Evolutionary conservation across 2,888 invertebrate genomes (phyloP).

Genomic region (Eilema depressum): DNA sequence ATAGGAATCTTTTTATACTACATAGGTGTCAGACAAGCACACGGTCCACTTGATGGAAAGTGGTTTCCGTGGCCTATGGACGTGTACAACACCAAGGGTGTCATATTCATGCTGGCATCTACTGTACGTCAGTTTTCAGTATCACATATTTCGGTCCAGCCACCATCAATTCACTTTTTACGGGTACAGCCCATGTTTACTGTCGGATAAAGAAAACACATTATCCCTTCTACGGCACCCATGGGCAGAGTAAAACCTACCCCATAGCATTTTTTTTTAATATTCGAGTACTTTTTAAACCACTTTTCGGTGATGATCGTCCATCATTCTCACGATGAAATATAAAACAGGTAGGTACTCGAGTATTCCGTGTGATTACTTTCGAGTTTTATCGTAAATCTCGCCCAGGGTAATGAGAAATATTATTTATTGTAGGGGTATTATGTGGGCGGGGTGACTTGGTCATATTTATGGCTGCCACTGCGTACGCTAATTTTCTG

Average conservation of each 20-base stretch:
- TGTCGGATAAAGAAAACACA: not conserved
- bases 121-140: too few species aligned
- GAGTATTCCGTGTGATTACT: conserved; percentile 56
- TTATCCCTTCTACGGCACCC: not conserved
- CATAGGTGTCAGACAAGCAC: too few species aligned
- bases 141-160: not conserved
- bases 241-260: not conserved
- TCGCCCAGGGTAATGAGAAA: conserved; percentile 73
- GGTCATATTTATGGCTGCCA: conserved; percentile 56
- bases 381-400: conserved; percentile 61
- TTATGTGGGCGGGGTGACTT: conserved; percentile 39
- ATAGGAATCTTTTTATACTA: too few species aligned
- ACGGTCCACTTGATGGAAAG: too few species aligned
- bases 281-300: not conserved
- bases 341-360: conserved; percentile 44
- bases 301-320: conserved; percentile 6
- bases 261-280: conserved; percentile 1
- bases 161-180: not conserved
- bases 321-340: conserved; percentile 37
- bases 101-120: too few species aligned
- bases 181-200: not conserved
- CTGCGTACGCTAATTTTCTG: conserved; percentile 20
- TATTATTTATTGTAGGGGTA: conserved; percentile 74
- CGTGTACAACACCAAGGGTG: too few species aligned
- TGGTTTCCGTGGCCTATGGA: too few species aligned